phyloP scores from a whole-genome alignment of 2,888 invertebrate genomes.

The Graphium colonna region DNA sequence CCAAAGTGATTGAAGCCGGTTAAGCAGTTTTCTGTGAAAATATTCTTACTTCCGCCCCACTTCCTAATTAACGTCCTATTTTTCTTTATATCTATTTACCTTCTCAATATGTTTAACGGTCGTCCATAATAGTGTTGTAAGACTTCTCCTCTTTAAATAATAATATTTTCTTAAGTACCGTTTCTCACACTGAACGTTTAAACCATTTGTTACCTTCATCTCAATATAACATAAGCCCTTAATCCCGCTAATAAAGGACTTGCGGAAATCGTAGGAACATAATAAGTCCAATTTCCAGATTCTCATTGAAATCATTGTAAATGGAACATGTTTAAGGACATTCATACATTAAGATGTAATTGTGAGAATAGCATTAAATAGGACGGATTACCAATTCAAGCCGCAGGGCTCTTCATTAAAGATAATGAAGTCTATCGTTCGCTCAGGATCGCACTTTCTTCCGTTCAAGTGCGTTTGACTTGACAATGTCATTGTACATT shows the following conservation, averaged over 20 bases:
- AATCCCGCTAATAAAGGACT: conserved; percentile 13
- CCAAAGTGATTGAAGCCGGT: too few relatives aligned
- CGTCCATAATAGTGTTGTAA: too few relatives aligned
- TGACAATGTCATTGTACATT: conserved; percentile 48
- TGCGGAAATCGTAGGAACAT: not conserved
- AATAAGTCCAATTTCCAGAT: not conserved
- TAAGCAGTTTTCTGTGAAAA: too few relatives aligned
- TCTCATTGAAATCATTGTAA: conserved; percentile 5
- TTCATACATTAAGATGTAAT: conserved; percentile 1
- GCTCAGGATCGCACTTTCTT: conserved; percentile 40
- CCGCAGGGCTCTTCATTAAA: conserved; percentile 32
- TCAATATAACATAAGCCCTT: conserved; percentile 7
- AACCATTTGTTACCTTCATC: conserved; percentile 2
- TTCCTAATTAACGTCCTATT: too few relatives aligned
- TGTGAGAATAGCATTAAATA: conserved; percentile 5
- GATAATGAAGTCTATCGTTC: conserved; percentile 32
- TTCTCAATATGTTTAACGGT: too few relatives aligned
- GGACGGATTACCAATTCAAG: conserved; percentile 24
- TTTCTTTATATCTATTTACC: too few relatives aligned
- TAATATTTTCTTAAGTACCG: not conserved
- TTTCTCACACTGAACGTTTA: not conserved
- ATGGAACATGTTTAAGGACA: not conserved
- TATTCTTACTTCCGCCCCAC: too few relatives aligned
- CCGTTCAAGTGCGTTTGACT: conserved; percentile 46
- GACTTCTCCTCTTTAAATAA: not conserved